Percentiles rank a stretch among this genome's conserved stretches.
phyloP scores from a whole-genome alignment of 1,140 invertebrate genomes.

The Gryon sp. region DNA sequence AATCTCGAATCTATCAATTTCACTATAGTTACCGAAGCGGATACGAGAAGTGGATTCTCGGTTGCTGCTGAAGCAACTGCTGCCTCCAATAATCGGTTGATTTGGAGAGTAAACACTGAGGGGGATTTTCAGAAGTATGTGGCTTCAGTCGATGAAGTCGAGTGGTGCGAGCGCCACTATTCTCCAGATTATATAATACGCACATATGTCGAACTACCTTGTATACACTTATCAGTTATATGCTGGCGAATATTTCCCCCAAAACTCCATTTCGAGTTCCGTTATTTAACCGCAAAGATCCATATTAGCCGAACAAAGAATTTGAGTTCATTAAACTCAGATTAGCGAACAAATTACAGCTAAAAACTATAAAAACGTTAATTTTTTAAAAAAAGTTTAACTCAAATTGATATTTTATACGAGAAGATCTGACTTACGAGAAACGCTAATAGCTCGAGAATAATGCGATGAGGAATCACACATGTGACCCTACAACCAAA shows the following conservation, averaged over 20 bases:
- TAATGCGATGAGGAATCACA: constrained; percentile 40
- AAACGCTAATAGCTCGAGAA: constrained; percentile 54
- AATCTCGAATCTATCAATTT: constrained; percentile 78
- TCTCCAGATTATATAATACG: constrained; percentile 55
- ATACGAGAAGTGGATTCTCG: constrained; percentile 43
- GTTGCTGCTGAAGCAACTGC: constrained; percentile 52
- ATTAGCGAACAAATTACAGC: no score
- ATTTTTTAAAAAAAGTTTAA: no score
- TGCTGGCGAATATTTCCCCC: no score
- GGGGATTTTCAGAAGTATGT: constrained; percentile 63
- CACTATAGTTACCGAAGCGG: constrained; percentile 63
- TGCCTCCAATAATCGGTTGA: constrained; percentile 73
- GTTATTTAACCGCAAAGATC: no score
- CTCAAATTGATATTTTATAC: no score
- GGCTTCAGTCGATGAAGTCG: constrained; percentile 30
- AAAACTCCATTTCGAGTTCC: no score
- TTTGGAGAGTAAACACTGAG: constrained; percentile 73
- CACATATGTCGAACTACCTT: constrained; percentile 28
- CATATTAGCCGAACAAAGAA: no score
- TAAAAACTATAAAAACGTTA: no score
- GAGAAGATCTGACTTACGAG: constrained; percentile 61
- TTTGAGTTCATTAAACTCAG: no score
- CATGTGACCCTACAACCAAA: constrained; percentile 36
- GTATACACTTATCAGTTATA: constrained; percentile 13
- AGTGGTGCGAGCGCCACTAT: constrained; percentile 40